Evolutionary conservation across 2,113 vertebrate species (phyloP).

Genomic region (Rhea americana): DNA sequence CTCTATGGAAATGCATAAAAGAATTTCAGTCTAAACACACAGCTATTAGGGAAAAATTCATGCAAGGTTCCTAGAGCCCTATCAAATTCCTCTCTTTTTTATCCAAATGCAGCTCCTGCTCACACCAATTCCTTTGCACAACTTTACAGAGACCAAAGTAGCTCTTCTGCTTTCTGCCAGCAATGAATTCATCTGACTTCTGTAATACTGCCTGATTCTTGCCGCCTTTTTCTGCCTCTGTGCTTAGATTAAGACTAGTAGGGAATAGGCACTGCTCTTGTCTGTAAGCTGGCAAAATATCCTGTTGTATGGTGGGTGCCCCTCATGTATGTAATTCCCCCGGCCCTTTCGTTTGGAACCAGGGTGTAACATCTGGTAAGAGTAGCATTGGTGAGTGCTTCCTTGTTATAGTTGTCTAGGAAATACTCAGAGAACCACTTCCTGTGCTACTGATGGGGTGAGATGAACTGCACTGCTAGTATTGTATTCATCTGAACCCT

Average conservation of each 20-base stretch:
- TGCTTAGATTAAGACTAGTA: background rate
- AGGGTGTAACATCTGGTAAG: background rate
- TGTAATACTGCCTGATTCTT: background rate
- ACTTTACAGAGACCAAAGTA: background rate
- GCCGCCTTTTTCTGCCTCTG: background rate
- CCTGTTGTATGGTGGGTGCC: background rate
- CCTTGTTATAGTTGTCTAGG: background rate
- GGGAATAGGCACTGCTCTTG: background rate
- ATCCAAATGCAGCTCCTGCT: background rate
- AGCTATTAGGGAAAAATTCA: background rate
- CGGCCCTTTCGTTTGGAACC: background rate
- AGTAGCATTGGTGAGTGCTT: background rate
- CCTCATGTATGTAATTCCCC: fast-evolving
- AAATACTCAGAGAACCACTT: conserved; percentile 37
- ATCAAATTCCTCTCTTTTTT: background rate
- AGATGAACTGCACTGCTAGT: background rate
- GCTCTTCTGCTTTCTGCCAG: background rate
- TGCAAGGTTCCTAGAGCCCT: background rate
- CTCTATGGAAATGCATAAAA: background rate
- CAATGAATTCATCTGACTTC: background rate
- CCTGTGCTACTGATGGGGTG: background rate
- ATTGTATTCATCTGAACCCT: background rate
- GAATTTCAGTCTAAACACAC: background rate
- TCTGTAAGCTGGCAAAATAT: background rate
- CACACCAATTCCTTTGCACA: background rate